phyloP scores from a whole-genome alignment of 2,888 invertebrate genomes.

The Tipula vernalis region DNA sequence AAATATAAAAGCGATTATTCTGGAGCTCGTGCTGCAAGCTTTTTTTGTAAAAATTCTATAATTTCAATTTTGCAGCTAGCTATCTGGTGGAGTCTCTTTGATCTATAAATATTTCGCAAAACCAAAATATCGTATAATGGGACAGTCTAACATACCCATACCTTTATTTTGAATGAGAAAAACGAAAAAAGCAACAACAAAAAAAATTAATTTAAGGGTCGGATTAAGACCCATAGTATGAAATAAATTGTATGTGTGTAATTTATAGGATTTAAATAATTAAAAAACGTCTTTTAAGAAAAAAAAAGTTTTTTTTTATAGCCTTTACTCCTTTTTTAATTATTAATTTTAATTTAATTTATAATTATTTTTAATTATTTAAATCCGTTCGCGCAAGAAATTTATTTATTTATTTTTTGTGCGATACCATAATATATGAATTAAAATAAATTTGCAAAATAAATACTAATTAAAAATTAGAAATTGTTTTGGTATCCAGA shows the following conservation, averaged over 20 bases:
- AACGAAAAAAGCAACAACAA: too few relatives aligned
- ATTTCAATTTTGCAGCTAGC: too few relatives aligned
- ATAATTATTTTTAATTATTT: neutral
- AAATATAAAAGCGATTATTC: too few relatives aligned
- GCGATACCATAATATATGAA: neutral
- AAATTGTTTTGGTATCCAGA: neutral
- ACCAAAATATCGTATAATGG: too few relatives aligned
- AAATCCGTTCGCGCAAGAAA: neutral
- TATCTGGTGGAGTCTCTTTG: too few relatives aligned
- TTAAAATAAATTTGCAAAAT: neutral
- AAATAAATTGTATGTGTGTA: neutral
- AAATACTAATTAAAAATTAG: neutral
- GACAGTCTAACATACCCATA: too few relatives aligned
- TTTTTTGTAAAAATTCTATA: too few relatives aligned
- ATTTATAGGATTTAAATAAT: neutral
- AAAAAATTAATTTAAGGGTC: too few relatives aligned
- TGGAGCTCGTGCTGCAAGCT: too few relatives aligned
- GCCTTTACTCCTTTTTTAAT: neutral
- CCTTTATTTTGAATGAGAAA: too few relatives aligned
- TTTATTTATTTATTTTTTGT: neutral
- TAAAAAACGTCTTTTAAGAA: neutral
- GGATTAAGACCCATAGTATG: too few relatives aligned
- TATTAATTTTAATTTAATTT: neutral
- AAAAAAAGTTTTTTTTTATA: neutral
- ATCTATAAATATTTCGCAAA: too few relatives aligned